Base-by-base conservation (phyloP, 2,113 vertebrate genomes). In the Protomyctophum bolini region DNA sequence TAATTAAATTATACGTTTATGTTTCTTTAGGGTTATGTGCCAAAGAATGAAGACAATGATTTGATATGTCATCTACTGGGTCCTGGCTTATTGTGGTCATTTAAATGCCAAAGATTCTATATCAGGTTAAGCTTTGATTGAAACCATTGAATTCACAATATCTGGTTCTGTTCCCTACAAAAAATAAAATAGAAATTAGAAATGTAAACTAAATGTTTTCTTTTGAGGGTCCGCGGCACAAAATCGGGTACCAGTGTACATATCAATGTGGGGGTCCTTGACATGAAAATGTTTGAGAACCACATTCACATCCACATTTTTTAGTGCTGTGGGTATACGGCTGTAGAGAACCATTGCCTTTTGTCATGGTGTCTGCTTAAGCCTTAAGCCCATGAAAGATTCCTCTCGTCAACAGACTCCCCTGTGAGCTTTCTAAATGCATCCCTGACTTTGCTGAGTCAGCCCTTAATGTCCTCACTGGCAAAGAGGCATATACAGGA, bases 1-100 rank as follows among this genome's bases (percentile, higher is more conserved):
- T 84, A 92, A 94, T 95, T 94, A 91, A 92, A 92, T 92, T 90
- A 82, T 85, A 91, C 91, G 90, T 93, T 94, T 91, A 81, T 75
- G 91, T 92, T 84, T 90, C 94, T 95, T 72, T 72, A 64, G 93
- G 91, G 92, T 89, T 91, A 89, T 91, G 93, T 91, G 92, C 75
- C 65, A 76, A 92, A 93, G 91, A 92, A 92, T 85, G 90, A 90
- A 94, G 91, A 91, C 94, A 95, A 94, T 89, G 84, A 93, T 66
- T 72, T 46, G 69, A 94, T 95, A 93, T 93, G 91, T 93, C 93
- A 94, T 91, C 91, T 90, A 86, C 75, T 81, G 91, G 90, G 86
- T 91, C 88, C 80, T 81, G 77, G 88, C 90, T 93, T 83, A 87
- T 90, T 87, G 90, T 91, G 91, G 91, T 93, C 87, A 87, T 91